A percentile compares a stretch with the other conserved stretches of the same genome.
Conservation (phyloP, 2,888 invertebrate genomes). For the Stenchaetothrips biformis region DNA sequence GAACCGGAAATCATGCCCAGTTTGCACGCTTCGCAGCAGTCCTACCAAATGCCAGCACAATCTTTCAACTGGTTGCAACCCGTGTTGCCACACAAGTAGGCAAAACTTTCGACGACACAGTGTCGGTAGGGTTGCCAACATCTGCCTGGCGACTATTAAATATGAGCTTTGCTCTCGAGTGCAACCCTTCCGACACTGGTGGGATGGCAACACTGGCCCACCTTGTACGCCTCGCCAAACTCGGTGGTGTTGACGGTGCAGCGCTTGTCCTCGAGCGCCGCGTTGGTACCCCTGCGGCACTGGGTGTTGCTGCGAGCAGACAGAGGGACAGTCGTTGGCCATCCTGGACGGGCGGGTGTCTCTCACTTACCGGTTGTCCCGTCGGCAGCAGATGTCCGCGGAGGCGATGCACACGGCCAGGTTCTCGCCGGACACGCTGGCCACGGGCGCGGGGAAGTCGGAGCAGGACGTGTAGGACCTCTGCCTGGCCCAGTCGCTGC, state of each 20-base stretch:
- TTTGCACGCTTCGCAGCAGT: conserved; percentile 61
- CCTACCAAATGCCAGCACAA: conserved; percentile 41
- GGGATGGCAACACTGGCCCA: neutral
- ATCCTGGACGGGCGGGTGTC: no score
- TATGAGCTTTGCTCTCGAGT: no score
- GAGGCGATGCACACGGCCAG: conserved; percentile 59
- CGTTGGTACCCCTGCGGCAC: neutral
- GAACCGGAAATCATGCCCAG: conserved; percentile 47
- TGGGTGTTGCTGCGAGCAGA: neutral
- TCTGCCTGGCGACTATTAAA: no score
- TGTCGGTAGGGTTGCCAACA: no score
- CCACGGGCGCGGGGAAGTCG: conserved; percentile 50
- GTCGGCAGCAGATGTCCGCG: conserved; percentile 58
- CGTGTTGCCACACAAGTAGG: neutral
- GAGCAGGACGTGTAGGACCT: conserved; percentile 47
- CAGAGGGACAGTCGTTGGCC: neutral
- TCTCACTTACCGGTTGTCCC: conserved; percentile 2
- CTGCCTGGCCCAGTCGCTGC: conserved; percentile 51
- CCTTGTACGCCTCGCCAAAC: neutral
- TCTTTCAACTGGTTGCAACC: neutral
- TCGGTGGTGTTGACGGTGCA: neutral
- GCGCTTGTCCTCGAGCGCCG: neutral
- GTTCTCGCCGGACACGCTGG: conserved; percentile 53
- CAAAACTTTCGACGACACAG: no score
- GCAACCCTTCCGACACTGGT: neutral